Conservation (phyloP, 2,113 vertebrate genomes). For the Hyperopisus bebe region DNA sequence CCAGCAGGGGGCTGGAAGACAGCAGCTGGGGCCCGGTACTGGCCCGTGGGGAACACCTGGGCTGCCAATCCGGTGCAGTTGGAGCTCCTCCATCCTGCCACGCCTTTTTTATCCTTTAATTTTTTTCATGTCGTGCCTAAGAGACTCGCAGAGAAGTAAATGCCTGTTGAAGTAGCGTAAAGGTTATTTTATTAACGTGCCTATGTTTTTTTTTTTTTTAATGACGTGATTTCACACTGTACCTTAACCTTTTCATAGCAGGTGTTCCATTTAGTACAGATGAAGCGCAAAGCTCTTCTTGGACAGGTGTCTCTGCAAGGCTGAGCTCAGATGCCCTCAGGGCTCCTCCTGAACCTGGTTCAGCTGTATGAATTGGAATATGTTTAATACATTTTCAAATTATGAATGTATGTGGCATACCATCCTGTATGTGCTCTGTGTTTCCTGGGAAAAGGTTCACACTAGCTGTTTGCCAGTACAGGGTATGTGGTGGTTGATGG, state of each 20-base stretch:
- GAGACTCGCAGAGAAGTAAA: not conserved
- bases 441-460: not conserved
- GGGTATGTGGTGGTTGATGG: not conserved
- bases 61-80: not conserved
- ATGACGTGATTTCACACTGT: not conserved
- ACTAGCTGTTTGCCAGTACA: not conserved
- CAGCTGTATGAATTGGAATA: not conserved
- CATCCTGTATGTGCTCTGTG: not conserved
- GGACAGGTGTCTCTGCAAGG: not conserved
- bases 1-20: not conserved
- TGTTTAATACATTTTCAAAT: not conserved
- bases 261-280: not conserved
- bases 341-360: not conserved
- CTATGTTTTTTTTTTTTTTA: not conserved
- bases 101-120: not conserved
- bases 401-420: not conserved
- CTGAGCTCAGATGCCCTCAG: not conserved
- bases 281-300: not conserved
- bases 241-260: not conserved
- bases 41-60: slow-evolving; percentile 11
- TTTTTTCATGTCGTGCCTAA: not conserved
- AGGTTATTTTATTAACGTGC: not conserved
- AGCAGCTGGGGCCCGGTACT: not conserved
- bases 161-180: not conserved
- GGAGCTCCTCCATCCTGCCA: not conserved